Evolutionary conservation across 2,888 invertebrate species (phyloP).

Genomic region (Melanargia galathea): DNA sequence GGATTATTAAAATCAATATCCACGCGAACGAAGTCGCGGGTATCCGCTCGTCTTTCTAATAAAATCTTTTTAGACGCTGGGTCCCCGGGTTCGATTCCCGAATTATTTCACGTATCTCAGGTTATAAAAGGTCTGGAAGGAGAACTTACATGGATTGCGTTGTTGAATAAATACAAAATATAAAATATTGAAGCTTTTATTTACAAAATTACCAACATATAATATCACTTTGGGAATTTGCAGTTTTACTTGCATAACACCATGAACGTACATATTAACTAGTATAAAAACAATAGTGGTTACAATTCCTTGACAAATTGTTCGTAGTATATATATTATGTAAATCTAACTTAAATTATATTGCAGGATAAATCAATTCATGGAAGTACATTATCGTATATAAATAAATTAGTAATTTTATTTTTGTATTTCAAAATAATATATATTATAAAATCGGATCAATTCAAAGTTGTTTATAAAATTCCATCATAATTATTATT

Average conservation of each 20-base stretch:
- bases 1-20: no score
- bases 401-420: constrained; percentile 3
- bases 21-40: no score
- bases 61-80: background rate
- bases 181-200: constrained; percentile 82
- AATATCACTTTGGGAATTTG: constrained; percentile 82
- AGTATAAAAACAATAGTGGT: constrained; percentile 70
- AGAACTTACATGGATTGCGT: no score
- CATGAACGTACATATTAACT: constrained; percentile 68
- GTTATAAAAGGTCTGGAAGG: background rate
- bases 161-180: constrained; percentile 50
- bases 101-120: background rate
- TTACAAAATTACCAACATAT: constrained; percentile 82
- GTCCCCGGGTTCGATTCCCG: background rate
- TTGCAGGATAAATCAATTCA: constrained; percentile 34
- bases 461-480: constrained; percentile 13
- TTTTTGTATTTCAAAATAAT: background rate
- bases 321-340: constrained; percentile 35
- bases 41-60: no score
- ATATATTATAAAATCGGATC: background rate
- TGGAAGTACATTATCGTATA: constrained; percentile 37
- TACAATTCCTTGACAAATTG: constrained; percentile 68
- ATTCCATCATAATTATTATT: background rate
- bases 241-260: constrained; percentile 80
- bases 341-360: constrained; percentile 39